Conservation (phyloP, 2,113 vertebrate genomes). For the Salvelinus alpinus region DNA sequence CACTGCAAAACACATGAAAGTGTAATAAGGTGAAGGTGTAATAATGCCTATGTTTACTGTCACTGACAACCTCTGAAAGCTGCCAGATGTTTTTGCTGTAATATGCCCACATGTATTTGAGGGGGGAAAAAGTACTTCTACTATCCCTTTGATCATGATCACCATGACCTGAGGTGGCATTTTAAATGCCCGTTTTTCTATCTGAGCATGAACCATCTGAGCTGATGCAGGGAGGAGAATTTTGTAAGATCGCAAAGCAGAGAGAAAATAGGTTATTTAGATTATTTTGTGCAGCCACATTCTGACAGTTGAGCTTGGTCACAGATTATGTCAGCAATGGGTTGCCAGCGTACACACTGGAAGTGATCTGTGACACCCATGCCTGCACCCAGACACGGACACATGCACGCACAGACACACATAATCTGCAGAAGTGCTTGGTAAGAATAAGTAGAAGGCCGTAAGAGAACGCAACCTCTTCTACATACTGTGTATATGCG, state of each 20-base stretch:
- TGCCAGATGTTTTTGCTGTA: too few species aligned
- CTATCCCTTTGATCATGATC: too few species aligned
- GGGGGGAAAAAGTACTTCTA: too few species aligned
- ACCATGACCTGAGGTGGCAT: not conserved
- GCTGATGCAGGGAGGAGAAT: not conserved
- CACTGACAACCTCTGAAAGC: too few species aligned
- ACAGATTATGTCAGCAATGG: constrained; percentile 64
- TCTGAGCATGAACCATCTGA: not conserved
- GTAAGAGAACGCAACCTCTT: not conserved
- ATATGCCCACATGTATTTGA: too few species aligned
- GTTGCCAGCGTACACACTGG: constrained; percentile 40
- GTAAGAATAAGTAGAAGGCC: too few species aligned
- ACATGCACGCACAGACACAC: not conserved
- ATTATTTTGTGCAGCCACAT: constrained; percentile 57
- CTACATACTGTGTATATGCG: not conserved
- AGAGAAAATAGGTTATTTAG: constrained; percentile 63
- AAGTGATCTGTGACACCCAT: constrained; percentile 51
- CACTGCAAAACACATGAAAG: too few species aligned
- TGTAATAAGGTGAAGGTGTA: too few species aligned
- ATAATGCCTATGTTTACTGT: too few species aligned
- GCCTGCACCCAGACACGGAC: constrained; percentile 6
- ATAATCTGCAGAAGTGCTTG: not conserved
- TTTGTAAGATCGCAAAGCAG: not conserved
- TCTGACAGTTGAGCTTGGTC: constrained; percentile 61
- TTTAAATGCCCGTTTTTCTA: not conserved